Base-by-base conservation (phyloP, 2,797 vertebrate genomes). In the Aratinga solstitialis region DNA sequence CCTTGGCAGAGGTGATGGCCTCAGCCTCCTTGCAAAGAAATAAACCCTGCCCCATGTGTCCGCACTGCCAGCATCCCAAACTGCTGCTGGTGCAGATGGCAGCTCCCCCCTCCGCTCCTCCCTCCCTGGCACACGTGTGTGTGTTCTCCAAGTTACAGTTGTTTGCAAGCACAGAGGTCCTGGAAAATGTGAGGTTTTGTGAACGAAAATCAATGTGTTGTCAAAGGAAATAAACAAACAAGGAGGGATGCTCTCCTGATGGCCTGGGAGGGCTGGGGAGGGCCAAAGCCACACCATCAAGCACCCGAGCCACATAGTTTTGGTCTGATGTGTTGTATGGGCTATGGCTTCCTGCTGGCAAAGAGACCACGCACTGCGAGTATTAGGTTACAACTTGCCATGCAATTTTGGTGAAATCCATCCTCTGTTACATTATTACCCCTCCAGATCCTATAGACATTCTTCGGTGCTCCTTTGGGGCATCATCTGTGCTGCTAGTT, bases 401-500 rank as follows among this genome's bases (percentile, higher is more conserved):
- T 29, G 11, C 13, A 0, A 0, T 27, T 62, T 65, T 30, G 77
- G 91, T 75, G 85, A 50, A 58, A 73, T n/a, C 77, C 56, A 1
- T 30, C 20, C 42, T 54, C 26, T 23, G 23, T 30, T 79, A 15
- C 53, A 11, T 78, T 84, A 84, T 93, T 54, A 68, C 88, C 94
- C 91, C 78, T 86, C 53, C 86, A 56, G 71, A 73, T 88, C 90
- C 93, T 56, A 40, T 69, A 94, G 88, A 51, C 73, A 13, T 73
- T 9, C 53, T 86, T 90, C 42, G 13, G 69, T 13, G 85, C 74
- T 97, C 80, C 93, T 95, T 13, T 82, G 93, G 90, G 93, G 86
- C 94, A 93, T 95, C 94, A 76, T 59, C 94, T 95, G 94, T 79
- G 93, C 95, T 87, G 94, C 88, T 75, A 73, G 95, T 96, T 96